A percentile compares a stretch with the other conserved stretches of the same genome.
These are phyloP conservation scores for Aphrocallistes beatrix DNA, from an alignment of 37 sponge, comb jelly and placozoan genomes.

Conservation along the genomic window DNA sequence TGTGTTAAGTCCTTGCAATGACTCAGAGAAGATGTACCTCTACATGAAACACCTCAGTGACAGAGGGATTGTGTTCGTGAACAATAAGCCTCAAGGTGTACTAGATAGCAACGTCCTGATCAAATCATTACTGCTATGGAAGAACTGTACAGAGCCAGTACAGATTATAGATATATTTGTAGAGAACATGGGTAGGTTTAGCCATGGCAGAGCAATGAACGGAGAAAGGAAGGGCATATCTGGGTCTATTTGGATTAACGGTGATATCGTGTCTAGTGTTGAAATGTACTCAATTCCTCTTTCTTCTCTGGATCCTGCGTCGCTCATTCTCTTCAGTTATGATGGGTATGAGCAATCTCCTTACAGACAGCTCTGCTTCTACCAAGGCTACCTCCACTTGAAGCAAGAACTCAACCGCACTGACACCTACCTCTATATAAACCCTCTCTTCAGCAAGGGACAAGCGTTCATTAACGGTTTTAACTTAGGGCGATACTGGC, in stretches of 20 bases:
- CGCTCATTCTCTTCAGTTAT: not conserved
- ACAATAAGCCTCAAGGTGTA: slow-evolving; percentile 29
- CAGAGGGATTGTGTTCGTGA: slow-evolving; percentile 48
- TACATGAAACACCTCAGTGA: slow-evolving; percentile 31
- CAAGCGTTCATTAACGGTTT: slow-evolving; percentile 66
- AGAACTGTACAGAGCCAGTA: slow-evolving; percentile 13
- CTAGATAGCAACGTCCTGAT: slow-evolving; percentile 25
- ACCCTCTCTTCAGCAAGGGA: slow-evolving; percentile 45
- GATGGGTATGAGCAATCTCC: not conserved
- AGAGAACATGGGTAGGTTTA: slow-evolving; percentile 91
- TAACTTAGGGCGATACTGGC: slow-evolving; percentile 95
- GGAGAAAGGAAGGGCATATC: not conserved
- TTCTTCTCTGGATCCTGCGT: not conserved
- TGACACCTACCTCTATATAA: not conserved
- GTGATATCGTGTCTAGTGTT: not conserved
- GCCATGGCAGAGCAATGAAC: slow-evolving; percentile 13
- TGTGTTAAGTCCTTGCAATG: not conserved
- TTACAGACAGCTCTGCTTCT: not conserved
- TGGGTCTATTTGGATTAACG: not conserved
- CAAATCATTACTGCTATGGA: slow-evolving; percentile 11
- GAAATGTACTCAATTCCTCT: not conserved
- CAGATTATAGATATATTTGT: slow-evolving; percentile 48
- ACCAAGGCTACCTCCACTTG: not conserved
- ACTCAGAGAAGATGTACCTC: not conserved
- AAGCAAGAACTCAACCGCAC: not conserved